Evolutionary conservation across 2,797 vertebrate genomes (phyloP), one percentile per base, ranked within the genome.

Genomic region (Propithecus deckenii): DNA sequence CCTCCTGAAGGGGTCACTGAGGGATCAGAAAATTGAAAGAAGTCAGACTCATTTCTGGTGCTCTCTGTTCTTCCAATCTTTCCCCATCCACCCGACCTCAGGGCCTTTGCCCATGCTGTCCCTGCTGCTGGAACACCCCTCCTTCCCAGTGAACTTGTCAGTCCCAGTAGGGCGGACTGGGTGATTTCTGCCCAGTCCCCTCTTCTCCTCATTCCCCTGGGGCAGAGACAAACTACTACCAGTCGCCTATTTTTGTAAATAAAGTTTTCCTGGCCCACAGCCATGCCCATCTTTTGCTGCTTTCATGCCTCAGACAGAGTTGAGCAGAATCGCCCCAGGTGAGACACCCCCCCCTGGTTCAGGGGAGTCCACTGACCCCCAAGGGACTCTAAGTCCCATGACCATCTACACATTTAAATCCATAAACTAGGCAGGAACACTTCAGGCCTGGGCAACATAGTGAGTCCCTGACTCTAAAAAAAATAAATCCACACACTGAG

Each of bases 61-160:
- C 22, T 35, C 67, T 13, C 48, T 4, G 75, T 59, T 75, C 67
- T n/a, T 63, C 59, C 23, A 4, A 25, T 25, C 55, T 57, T 57
- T 22, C 15, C 55, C 48, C 48, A 1, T 0, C 7, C 0, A 1
- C 38, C 5, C 3, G 1, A 30, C 75, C 67, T 23, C 94, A 75
- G 43, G 65, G 32, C 85, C 18, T 86, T 61, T 71, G 15, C 43
- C 74, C 1, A 0, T 0, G 18, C 41, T 30, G 28, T 8, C n/a
- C 59, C 35, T 1, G 1, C 28, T 35, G 18, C 28, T 25, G 22
- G 14, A 46, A 35, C 20, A 43, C 18, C 61, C 7, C 23, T 59
- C 32, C 15, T 11, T 6, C 7, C 5, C 23, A 14, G 23, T 22
- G 50, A 72, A 65, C 14, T 2, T 46, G 23, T 80, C 30, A 9